Evolutionary conservation across 2,797 vertebrate genomes (phyloP).

Genomic region (Galagoides demidoff): DNA sequence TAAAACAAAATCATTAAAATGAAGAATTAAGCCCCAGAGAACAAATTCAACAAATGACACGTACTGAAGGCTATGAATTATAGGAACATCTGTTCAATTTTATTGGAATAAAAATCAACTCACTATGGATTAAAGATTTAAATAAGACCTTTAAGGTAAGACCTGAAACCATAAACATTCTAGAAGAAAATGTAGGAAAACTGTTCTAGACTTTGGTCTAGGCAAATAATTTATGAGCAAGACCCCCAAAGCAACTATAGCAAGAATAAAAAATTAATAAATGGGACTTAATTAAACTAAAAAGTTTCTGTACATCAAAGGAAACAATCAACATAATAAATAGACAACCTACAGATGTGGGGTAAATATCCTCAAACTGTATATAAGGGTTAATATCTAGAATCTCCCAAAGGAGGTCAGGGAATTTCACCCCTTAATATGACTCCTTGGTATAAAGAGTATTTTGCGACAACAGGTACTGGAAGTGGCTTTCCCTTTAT

Average conservation of each 20-base stretch:
- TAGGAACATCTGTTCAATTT: background rate
- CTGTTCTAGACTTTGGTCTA: background rate
- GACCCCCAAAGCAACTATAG: background rate
- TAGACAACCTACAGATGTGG: background rate
- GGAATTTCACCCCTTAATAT: background rate
- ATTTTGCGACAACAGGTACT: background rate
- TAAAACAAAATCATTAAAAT: background rate
- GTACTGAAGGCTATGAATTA: background rate
- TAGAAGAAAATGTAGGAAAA: background rate
- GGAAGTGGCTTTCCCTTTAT: background rate
- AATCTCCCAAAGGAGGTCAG: background rate
- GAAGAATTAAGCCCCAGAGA: background rate
- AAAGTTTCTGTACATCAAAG: background rate
- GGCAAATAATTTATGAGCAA: background rate
- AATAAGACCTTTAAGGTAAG: background rate
- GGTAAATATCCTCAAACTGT: background rate
- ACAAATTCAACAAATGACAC: background rate
- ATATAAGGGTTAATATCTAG: background rate
- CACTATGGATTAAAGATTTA: background rate
- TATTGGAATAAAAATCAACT: background rate
- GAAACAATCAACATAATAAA: background rate
- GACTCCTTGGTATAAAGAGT: background rate
- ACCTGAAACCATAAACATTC: background rate
- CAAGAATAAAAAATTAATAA: background rate
- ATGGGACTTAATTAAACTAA: background rate